Evolutionary conservation across 2,797 vertebrate genomes (phyloP).

Genomic region (Pampus argenteus): DNA sequence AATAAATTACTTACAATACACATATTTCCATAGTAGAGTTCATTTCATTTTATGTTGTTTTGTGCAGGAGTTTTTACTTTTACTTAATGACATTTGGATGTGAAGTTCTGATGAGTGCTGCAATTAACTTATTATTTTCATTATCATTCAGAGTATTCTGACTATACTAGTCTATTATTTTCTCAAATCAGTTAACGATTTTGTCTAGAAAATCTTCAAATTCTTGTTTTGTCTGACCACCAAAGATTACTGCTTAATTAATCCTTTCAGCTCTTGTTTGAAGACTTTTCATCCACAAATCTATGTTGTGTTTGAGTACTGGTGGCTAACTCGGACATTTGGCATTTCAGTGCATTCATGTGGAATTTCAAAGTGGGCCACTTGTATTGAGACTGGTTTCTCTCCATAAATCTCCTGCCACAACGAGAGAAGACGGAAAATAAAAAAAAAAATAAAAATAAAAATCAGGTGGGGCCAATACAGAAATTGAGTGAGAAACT

Average conservation of each 20-base stretch:
- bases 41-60: too few relatives aligned
- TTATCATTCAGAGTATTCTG: not conserved
- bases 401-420: constrained; percentile 52
- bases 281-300: not conserved
- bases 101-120: not conserved
- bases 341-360: constrained; percentile 25
- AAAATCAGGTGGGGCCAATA: constrained; percentile 42
- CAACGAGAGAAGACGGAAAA: constrained; percentile 35
- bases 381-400: constrained; percentile 28
- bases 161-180: not conserved
- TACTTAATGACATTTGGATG: not conserved
- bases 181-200: not conserved
- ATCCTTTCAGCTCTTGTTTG: not conserved
- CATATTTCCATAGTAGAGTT: not conserved
- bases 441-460: constrained; percentile 35
- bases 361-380: constrained; percentile 38
- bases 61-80: too few relatives aligned
- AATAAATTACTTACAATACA: not conserved
- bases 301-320: constrained; percentile 1
- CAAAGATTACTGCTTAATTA: not conserved
- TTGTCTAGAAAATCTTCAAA: not conserved
- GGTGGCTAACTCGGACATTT: not conserved
- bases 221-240: not conserved
- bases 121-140: not conserved
- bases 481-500: constrained; percentile 51